These are phyloP conservation scores for Hemiprocne comata DNA, from an alignment of 2,113 vertebrate species.

Conservation along the genomic window DNA sequence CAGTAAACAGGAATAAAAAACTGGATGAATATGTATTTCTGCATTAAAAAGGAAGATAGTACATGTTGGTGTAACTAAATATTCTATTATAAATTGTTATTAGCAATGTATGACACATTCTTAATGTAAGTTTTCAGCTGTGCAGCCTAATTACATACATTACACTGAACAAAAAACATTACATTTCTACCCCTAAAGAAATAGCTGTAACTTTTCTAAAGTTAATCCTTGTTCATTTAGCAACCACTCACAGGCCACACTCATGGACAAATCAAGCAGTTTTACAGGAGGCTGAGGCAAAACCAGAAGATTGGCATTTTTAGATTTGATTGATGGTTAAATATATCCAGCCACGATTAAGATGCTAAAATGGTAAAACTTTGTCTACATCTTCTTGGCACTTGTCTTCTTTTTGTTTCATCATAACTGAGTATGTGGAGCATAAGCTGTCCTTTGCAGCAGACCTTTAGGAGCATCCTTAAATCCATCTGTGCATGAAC, in stretches of 20 bases:
- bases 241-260: not conserved
- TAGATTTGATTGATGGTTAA: not conserved
- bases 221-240: not conserved
- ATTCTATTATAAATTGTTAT: not conserved
- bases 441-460: not conserved
- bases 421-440: not conserved
- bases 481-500: rapidly evolving
- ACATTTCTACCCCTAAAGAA: not conserved
- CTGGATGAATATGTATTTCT: not conserved
- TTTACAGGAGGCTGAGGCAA: not conserved
- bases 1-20: not conserved
- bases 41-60: not conserved
- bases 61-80: not conserved
- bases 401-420: not conserved
- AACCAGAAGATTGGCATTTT: not conserved
- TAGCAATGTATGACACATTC: not conserved
- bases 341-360: not conserved
- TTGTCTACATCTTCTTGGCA: not conserved
- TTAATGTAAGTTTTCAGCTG: not conserved
- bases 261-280: not conserved
- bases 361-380: not conserved
- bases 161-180: not conserved
- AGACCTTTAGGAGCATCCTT: not conserved
- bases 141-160: not conserved
- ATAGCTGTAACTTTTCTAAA: not conserved